phyloP scores from a whole-genome alignment of 2,888 invertebrate species.

The Drosophila pullipes region DNA sequence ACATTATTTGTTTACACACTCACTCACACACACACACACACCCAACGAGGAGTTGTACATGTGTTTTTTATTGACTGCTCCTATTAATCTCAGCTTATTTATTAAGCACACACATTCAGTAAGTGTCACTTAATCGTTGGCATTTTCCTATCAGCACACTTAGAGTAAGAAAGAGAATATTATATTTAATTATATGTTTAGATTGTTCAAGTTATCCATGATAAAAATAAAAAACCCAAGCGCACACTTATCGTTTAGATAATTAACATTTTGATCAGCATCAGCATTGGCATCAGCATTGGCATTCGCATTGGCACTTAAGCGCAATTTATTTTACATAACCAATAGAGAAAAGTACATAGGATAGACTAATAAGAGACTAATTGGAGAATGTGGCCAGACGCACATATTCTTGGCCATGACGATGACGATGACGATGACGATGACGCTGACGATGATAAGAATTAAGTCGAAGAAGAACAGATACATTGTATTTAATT shows the following conservation, averaged over 20 bases:
- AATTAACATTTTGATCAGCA: slow-evolving; percentile 43
- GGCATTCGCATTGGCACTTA: not conserved
- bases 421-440: not conserved
- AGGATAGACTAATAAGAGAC: not conserved
- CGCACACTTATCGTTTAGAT: slow-evolving; percentile 32
- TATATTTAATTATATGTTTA: slow-evolving; percentile 31
- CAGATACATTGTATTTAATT: not conserved
- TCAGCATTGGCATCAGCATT: not conserved
- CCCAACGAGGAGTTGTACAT: slow-evolving; percentile 22
- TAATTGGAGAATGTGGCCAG: slow-evolving; percentile 6
- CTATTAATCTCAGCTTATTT: slow-evolving; percentile 41
- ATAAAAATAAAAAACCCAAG: slow-evolving; percentile 12
- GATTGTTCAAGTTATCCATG: slow-evolving; percentile 30
- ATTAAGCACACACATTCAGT: slow-evolving; percentile 12
- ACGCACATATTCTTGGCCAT: not conserved
- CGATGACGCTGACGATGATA: not conserved
- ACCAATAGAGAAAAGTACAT: not conserved
- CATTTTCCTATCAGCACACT: slow-evolving; percentile 3
- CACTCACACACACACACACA: slow-evolving; percentile 1
- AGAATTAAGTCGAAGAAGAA: not conserved
- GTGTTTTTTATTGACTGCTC: slow-evolving; percentile 8
- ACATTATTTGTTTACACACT: slow-evolving; percentile 49
- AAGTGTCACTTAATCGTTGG: not conserved
- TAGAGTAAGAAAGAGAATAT: slow-evolving; percentile 10
- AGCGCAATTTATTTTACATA: slow-evolving; percentile 29